Conservation (phyloP, 2,113 vertebrate species). For the Corythaixoides concolor region DNA sequence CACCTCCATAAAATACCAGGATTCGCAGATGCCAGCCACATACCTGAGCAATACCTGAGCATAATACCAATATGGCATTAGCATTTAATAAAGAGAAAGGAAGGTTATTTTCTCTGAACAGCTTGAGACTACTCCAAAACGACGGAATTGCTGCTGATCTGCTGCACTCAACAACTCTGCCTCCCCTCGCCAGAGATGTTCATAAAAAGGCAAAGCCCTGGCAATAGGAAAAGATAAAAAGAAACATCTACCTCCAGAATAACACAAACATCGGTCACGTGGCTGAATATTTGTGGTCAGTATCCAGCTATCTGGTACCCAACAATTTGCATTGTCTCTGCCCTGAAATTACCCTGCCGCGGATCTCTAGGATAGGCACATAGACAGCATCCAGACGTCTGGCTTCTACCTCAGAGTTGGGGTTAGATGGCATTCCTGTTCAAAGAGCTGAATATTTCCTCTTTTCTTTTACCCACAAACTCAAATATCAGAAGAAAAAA, state of each 20-base stretch:
- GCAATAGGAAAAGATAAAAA: neutral
- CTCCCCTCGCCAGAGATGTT: neutral
- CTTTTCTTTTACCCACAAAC: neutral
- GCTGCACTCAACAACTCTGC: neutral
- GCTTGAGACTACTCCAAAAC: neutral
- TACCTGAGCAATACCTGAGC: too few relatives aligned
- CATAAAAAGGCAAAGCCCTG: neutral
- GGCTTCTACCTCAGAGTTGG: neutral
- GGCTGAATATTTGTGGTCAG: neutral
- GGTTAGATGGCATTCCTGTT: neutral
- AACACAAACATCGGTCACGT: neutral
- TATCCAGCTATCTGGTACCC: neutral
- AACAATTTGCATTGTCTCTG: neutral
- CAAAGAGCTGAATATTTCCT: constrained; percentile 12
- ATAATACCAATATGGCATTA: neutral
- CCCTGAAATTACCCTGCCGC: neutral
- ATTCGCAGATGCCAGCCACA: neutral
- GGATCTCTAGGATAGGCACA: neutral
- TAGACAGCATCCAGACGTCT: neutral
- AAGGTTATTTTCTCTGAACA: neutral
- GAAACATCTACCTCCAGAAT: neutral
- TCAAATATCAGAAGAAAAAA: constrained; percentile 43
- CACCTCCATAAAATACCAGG: neutral
- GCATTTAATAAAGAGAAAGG: neutral
- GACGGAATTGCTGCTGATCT: neutral